Evolutionary conservation across 2,888 invertebrate genomes (phyloP), one percentile per base, ranked within the genome.

Genomic region (Eupithecia insigniata): DNA sequence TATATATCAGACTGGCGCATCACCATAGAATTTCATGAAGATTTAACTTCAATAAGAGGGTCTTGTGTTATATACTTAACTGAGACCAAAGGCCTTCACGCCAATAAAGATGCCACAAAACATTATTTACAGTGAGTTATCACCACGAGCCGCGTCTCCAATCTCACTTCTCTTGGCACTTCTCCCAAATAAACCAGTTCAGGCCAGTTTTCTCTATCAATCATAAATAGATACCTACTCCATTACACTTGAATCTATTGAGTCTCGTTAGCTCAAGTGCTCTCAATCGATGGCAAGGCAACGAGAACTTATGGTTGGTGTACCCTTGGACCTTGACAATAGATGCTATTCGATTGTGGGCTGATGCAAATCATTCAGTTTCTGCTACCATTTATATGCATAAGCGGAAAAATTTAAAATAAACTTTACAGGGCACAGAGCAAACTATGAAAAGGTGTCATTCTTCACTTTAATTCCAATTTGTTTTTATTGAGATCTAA

Each of bases 231-330:
- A 43, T 67, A 62, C 64, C 12, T 62, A 32, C 16, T n/a, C n/a
- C 12, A 12, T n/a, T 39, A 64, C 14, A 34, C 34, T 22, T n/a
- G 81, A 75, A 78, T 83, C 83, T 80, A 90, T 88, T 88, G 83
- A 79, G 72, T 22, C 74, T 84, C 78, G 82, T 89, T 86, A 86
- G 69, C 80, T 77, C 81, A 90, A 90, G 87, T 90, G 89, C 73
- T 82, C 79, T 83, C 89, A 89, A 90, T 77, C 83, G 80, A 80
- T 80, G 36, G 30, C 32, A 34, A 64, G 60, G 60, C 80, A 72
- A 74, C 81, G 76, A 79, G 75, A 76, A 77, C 66, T 78, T 79
- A 82, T 77, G 71, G 71, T 62, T 58, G 39, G 60, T 36, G 67
- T 77, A 73, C 67, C 82, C 78, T 81, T 82, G 81, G 72, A 65